phyloP scores from a whole-genome alignment of 2,888 invertebrate species.

The Epistrophe grossulariae region DNA sequence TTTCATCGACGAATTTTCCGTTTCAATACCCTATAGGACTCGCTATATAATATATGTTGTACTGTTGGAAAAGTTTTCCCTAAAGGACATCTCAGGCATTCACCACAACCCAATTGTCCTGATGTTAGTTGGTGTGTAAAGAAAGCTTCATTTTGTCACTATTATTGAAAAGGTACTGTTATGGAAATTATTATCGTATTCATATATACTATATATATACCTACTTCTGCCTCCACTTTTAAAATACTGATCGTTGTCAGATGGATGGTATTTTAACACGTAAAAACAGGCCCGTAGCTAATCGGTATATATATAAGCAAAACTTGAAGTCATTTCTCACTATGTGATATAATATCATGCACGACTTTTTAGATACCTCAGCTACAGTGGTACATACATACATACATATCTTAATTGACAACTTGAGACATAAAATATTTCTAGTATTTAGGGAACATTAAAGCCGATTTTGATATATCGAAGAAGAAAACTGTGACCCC shows the following conservation, averaged over 20 bases:
- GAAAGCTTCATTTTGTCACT: slow-evolving; percentile 52
- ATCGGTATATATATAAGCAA: too few relatives aligned
- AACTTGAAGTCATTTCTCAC: too few relatives aligned
- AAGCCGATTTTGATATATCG: too few relatives aligned
- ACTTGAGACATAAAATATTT: too few relatives aligned
- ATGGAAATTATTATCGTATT: slow-evolving; percentile 49
- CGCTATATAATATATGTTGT: neutral
- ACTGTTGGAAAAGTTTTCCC: slow-evolving; percentile 52
- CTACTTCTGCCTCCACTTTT: slow-evolving; percentile 31
- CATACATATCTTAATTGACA: too few relatives aligned
- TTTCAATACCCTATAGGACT: slow-evolving; percentile 62
- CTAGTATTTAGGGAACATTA: too few relatives aligned
- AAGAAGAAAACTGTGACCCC: too few relatives aligned
- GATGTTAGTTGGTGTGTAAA: neutral
- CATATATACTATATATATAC: slow-evolving; percentile 1
- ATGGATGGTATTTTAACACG: neutral
- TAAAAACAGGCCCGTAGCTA: neutral
- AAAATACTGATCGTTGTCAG: slow-evolving; percentile 5
- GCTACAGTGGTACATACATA: too few relatives aligned
- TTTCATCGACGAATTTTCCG: slow-evolving; percentile 72
- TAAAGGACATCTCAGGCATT: slow-evolving; percentile 27
- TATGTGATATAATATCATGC: too few relatives aligned
- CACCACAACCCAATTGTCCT: slow-evolving; percentile 50
- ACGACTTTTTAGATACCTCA: too few relatives aligned
- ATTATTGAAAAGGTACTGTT: slow-evolving; percentile 60